These are phyloP conservation scores for Drosophila saltans DNA, from an alignment of 1,140 invertebrate species.

Conservation along the genomic window DNA sequence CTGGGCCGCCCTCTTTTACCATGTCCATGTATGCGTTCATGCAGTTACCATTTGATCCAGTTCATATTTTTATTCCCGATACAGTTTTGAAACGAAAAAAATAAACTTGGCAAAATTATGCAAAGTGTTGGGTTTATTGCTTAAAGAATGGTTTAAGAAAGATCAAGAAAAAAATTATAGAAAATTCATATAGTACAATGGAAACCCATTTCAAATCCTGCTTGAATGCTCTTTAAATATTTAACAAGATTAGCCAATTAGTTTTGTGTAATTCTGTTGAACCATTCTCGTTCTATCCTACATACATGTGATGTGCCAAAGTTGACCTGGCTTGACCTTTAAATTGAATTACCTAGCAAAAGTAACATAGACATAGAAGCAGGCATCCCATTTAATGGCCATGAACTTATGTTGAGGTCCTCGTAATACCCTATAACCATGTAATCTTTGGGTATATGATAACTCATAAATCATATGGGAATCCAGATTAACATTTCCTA, in stretches of 20 bases:
- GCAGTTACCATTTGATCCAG: no score
- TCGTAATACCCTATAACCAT: background rate
- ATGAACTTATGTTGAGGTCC: background rate
- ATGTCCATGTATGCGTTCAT: no score
- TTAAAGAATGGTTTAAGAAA: background rate
- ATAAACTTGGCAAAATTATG: background rate
- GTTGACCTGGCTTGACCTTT: background rate
- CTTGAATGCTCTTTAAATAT: background rate
- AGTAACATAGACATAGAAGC: background rate
- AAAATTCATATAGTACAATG: no score
- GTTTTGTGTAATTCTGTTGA: background rate
- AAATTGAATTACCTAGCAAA: conserved; percentile 2
- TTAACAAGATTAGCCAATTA: background rate
- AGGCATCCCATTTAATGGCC: background rate
- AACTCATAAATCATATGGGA: no score
- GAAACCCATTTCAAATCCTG: no score
- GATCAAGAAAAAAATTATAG: background rate
- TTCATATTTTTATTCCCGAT: no score
- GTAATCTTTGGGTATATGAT: no score
- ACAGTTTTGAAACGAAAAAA: background rate
- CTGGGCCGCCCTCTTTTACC: no score
- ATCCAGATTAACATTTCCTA: no score
- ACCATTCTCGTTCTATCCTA: background rate
- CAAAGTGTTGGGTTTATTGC: background rate
- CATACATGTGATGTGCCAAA: background rate